Evolutionary conservation across 1,140 invertebrate genomes (phyloP).

Genomic region (Scaptomyza graminum): DNA sequence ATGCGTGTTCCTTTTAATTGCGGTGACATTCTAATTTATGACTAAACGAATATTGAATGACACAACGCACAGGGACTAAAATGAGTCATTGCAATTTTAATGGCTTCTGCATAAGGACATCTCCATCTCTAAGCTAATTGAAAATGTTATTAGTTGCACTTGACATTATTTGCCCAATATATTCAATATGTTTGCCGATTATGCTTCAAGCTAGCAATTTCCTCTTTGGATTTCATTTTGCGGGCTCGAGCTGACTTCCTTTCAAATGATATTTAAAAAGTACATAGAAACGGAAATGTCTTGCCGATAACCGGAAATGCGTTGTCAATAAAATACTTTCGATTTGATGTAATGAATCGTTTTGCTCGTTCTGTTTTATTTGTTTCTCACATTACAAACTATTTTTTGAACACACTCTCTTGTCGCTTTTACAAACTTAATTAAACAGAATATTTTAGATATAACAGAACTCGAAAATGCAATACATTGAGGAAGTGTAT

Average conservation of each 20-base stretch:
- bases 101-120: neutral
- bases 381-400: slow-evolving; percentile 33
- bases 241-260: no score
- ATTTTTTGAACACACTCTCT: slow-evolving; percentile 33
- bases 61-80: slow-evolving; percentile 1
- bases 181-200: neutral
- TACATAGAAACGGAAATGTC: slow-evolving; percentile 4
- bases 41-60: slow-evolving; percentile 43
- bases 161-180: no score
- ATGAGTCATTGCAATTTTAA: slow-evolving; percentile 9
- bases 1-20: slow-evolving; percentile 51
- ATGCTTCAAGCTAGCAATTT: neutral
- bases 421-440: slow-evolving; percentile 25
- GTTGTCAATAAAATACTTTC: slow-evolving; percentile 7
- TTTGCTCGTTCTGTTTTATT: slow-evolving; percentile 44
- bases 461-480: slow-evolving; percentile 20
- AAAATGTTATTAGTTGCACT: neutral
- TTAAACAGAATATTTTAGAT: slow-evolving; percentile 9
- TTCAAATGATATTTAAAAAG: no score
- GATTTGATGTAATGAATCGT: slow-evolving; percentile 24
- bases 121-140: neutral
- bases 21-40: slow-evolving; percentile 71
- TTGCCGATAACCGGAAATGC: slow-evolving; percentile 12
- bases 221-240: neutral
- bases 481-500: slow-evolving; percentile 32